A percentile compares a stretch with the other conserved stretches of the same genome.
These are phyloP conservation scores for Lottia scabra DNA, from an alignment of 2,888 invertebrate genomes.

Conservation along the genomic window DNA sequence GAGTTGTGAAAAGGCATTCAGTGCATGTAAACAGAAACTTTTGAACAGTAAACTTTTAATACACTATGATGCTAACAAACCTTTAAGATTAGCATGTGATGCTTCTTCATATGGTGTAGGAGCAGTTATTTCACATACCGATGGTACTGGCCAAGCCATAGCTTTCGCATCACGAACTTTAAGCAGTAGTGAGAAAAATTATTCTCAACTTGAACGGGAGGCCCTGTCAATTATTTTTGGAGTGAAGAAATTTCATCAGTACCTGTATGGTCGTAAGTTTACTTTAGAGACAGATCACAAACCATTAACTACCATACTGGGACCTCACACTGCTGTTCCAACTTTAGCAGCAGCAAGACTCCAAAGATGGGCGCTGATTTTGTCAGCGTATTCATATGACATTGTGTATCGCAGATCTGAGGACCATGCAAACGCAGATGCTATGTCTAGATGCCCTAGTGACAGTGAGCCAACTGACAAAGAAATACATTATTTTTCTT, in stretches of 20 bases:
- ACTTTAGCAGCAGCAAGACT: not conserved
- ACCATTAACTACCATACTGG: conserved; percentile 10
- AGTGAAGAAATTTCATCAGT: conserved; percentile 14
- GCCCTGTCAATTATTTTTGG: not conserved
- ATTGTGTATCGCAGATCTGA: not conserved
- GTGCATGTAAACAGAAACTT: conserved; percentile 7
- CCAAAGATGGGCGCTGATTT: conserved; percentile 10
- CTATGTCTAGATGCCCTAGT: not conserved
- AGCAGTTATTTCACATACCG: conserved; percentile 34
- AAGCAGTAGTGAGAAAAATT: conserved; percentile 13
- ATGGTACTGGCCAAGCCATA: conserved; percentile 14
- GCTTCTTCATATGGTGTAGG: conserved; percentile 60
- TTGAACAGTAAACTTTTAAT: conserved; percentile 31
- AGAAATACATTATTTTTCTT: conserved; percentile 42
- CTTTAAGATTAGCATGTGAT: conserved; percentile 61
- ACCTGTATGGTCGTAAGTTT: conserved; percentile 13
- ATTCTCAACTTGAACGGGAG: conserved; percentile 24
- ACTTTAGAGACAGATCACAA: conserved; percentile 13
- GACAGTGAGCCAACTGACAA: too few relatives aligned
- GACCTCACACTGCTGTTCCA: not conserved
- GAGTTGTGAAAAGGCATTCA: conserved; percentile 19
- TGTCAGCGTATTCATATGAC: conserved; percentile 8
- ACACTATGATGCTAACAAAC: conserved; percentile 42
- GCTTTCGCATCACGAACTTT: conserved; percentile 23
- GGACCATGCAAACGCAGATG: not conserved